Conservation (phyloP, 2,888 invertebrate genomes). For the Parnassius apollo region DNA sequence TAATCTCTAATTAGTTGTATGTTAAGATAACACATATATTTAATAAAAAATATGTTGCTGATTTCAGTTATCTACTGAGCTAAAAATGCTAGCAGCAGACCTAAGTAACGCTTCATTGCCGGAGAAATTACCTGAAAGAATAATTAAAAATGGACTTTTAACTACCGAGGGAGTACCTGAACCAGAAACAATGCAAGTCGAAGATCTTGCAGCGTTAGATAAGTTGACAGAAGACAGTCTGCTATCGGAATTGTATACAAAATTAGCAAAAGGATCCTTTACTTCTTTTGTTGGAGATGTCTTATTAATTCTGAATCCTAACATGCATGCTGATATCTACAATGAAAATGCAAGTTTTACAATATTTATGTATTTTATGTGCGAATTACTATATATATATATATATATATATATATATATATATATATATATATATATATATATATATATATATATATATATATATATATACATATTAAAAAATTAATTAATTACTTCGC, state of each 20-base stretch:
- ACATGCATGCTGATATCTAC: constrained; percentile 87
- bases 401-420: too few species aligned
- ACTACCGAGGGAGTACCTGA: constrained; percentile 76
- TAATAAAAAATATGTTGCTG: constrained; percentile 24
- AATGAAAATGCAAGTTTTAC: constrained; percentile 82
- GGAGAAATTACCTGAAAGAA: constrained; percentile 67
- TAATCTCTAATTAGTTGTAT: neutral
- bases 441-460: too few species aligned
- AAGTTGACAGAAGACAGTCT: constrained; percentile 87
- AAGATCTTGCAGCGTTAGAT: constrained; percentile 91
- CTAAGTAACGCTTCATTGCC: constrained; percentile 59
- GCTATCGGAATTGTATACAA: constrained; percentile 84
- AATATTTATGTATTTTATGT: too few species aligned
- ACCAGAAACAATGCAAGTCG: constrained; percentile 88
- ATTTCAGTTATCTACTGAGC: constrained; percentile 85
- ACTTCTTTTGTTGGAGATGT: constrained; percentile 92
- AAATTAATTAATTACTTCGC: too few species aligned
- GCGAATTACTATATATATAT: constrained; percentile 1
- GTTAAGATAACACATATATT: neutral
- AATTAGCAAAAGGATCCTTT: constrained; percentile 84
- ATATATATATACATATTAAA: too few species aligned
- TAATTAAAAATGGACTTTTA: constrained; percentile 71
- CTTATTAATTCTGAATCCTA: constrained; percentile 89
- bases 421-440: too few species aligned
- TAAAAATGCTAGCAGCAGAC: constrained; percentile 82